phyloP scores from a whole-genome alignment of 2,113 vertebrate species.

The Balaeniceps rex region DNA sequence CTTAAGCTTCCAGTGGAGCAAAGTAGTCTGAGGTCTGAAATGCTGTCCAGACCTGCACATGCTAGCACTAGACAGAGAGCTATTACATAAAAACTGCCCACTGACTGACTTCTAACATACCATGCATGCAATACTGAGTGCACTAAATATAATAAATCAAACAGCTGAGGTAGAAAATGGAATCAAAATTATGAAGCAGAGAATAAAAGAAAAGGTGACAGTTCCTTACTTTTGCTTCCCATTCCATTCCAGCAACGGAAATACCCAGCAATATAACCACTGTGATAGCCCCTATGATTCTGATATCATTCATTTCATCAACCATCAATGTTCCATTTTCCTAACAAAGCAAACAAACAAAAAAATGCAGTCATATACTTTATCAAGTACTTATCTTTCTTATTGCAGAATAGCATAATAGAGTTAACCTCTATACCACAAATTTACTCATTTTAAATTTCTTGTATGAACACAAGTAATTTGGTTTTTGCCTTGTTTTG shows the following conservation, averaged over 20 bases:
- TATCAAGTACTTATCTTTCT: not conserved
- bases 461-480: not conserved
- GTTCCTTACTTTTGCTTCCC: conserved; percentile 94
- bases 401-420: not conserved
- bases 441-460: not conserved
- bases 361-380: not conserved
- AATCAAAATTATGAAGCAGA: not conserved
- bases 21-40: not conserved
- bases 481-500: not conserved
- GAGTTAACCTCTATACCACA: not conserved
- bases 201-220: not conserved
- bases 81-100: not conserved
- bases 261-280: conserved; percentile 92
- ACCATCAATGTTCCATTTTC: conserved; percentile 82
- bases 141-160: not conserved
- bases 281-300: conserved; percentile 94
- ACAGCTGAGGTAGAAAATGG: not conserved
- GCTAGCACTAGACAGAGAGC: not conserved
- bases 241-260: conserved; percentile 98
- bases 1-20: not conserved
- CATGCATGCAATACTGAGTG: not conserved
- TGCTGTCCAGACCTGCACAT: not conserved
- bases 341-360: conserved; percentile 65
- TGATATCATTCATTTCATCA: conserved; percentile 87
- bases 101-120: not conserved